Evolutionary conservation across 2,797 vertebrate genomes (phyloP).

Genomic region (Melanotaenia trifasciata): DNA sequence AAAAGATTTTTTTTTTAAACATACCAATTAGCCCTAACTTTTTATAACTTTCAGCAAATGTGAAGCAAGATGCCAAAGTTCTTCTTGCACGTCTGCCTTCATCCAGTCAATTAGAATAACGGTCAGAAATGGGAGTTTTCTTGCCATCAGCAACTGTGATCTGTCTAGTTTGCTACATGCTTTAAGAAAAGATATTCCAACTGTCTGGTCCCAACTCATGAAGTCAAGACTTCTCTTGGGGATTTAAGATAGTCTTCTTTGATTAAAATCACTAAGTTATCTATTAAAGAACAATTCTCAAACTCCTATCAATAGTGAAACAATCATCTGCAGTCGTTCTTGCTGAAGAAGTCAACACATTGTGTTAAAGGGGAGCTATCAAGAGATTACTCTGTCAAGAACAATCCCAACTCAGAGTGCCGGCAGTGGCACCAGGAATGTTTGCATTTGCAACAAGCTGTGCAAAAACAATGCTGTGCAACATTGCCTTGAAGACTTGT

Average conservation of each 20-base stretch:
- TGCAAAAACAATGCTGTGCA: conserved; percentile 27
- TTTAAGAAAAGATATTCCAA: conserved; percentile 18
- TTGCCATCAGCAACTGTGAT: conserved; percentile 38
- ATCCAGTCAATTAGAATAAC: conserved; percentile 50
- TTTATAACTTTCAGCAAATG: conserved; percentile 30
- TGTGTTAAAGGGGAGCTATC: conserved; percentile 18
- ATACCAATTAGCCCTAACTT: conserved; percentile 50
- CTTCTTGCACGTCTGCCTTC: conserved; percentile 25
- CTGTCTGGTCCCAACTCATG: conserved; percentile 6
- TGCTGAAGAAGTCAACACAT: conserved; percentile 5
- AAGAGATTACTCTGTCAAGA: conserved; percentile 41
- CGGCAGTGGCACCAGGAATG: conserved; percentile 38
- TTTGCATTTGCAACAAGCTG: conserved; percentile 56
- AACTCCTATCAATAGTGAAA: conserved; percentile 32
- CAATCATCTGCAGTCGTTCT: conserved; percentile 37
- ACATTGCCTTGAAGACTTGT: conserved; percentile 30
- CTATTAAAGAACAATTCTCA: not conserved
- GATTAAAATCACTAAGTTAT: conserved; percentile 26
- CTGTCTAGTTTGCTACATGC: conserved; percentile 37
- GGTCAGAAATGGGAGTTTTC: conserved; percentile 26
- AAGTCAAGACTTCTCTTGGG: conserved; percentile 40
- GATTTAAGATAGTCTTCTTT: conserved; percentile 32
- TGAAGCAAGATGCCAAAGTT: conserved; percentile 36
- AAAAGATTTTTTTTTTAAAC: conserved; percentile 46
- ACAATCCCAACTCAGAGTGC: conserved; percentile 29